phyloP scores from a whole-genome alignment of 1,140 invertebrate species.

The Octopus sinensis region DNA sequence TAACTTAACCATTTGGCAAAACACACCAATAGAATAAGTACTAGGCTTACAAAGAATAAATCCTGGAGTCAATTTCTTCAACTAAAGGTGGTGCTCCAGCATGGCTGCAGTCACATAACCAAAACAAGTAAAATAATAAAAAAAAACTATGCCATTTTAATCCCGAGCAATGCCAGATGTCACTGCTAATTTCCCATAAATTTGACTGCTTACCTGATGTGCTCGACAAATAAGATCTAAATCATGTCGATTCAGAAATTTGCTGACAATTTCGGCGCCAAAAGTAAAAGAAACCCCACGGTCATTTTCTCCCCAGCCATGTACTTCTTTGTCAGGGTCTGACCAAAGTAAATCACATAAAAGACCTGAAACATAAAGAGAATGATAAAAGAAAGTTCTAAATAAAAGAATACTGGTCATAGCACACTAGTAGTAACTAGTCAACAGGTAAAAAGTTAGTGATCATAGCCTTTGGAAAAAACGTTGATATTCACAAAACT shows the following conservation, averaged over 20 bases:
- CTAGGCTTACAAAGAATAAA: too few relatives aligned
- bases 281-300: conserved; percentile 65
- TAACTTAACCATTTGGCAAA: too few relatives aligned
- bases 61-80: too few relatives aligned
- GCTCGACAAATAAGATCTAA: conserved; percentile 66
- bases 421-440: neutral
- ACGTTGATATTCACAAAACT: too few relatives aligned
- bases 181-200: too few relatives aligned
- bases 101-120: too few relatives aligned
- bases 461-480: too few relatives aligned
- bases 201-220: conserved; percentile 59
- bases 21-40: too few relatives aligned
- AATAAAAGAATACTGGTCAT: neutral
- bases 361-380: conserved; percentile 57
- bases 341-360: conserved; percentile 98
- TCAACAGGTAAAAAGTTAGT: neutral
- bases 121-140: too few relatives aligned
- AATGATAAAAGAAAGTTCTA: neutral
- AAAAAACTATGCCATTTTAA: too few relatives aligned
- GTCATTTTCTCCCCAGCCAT: conserved; percentile 64
- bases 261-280: conserved; percentile 60
- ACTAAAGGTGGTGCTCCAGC: too few relatives aligned
- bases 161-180: too few relatives aligned
- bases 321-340: conserved; percentile 81
- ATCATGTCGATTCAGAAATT: conserved; percentile 62